phyloP scores from a whole-genome alignment of 2,113 vertebrate species.

The Cynocephalus volans region DNA sequence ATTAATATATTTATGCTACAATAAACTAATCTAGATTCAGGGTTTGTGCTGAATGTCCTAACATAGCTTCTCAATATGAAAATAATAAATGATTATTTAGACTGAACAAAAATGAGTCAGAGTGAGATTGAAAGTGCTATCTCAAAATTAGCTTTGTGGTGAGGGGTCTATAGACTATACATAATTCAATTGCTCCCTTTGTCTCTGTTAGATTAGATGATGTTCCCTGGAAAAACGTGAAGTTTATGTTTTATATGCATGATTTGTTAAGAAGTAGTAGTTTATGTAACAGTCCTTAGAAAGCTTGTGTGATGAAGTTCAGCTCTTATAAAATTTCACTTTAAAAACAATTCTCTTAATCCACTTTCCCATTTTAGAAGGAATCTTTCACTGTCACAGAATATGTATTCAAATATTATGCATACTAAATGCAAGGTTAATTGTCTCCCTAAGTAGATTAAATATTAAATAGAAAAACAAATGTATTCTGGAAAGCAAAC shows the following conservation, averaged over 20 bases:
- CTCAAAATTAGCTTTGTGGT: conserved; percentile 32
- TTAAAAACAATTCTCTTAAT: not conserved
- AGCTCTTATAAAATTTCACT: not conserved
- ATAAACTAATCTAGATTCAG: conserved; percentile 53
- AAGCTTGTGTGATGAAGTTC: not conserved
- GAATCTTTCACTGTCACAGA: not conserved
- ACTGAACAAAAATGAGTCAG: conserved; percentile 11
- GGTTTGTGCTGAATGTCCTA: conserved; percentile 17
- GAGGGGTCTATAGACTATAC: not conserved
- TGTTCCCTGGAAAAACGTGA: not conserved
- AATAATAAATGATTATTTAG: conserved; percentile 45
- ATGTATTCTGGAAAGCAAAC: not conserved
- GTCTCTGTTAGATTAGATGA: not conserved
- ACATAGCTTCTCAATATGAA: conserved; percentile 31
- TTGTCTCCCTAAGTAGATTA: not conserved
- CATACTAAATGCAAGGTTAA: not conserved
- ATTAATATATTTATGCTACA: conserved; percentile 49
- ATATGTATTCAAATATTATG: conserved; percentile 28
- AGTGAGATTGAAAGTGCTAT: conserved; percentile 40
- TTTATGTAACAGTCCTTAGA: conserved; percentile 24
- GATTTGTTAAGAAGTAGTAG: not conserved
- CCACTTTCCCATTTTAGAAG: not conserved
- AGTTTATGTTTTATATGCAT: conserved; percentile 9
- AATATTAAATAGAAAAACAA: not conserved
- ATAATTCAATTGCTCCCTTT: conserved; percentile 12